phyloP scores from a whole-genome alignment of 2,113 vertebrate species.

The Odocoileus hemionus region DNA sequence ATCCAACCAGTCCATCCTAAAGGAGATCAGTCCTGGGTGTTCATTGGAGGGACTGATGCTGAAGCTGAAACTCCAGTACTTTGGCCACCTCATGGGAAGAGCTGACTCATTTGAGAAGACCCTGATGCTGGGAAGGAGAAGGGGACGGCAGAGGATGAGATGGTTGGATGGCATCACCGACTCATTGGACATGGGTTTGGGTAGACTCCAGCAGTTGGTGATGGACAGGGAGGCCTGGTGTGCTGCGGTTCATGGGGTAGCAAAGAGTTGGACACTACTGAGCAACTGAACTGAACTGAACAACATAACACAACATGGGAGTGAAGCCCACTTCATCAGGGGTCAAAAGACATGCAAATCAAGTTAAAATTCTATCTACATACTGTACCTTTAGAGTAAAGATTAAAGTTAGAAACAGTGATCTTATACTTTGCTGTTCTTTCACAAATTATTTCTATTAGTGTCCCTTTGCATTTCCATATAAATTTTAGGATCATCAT shows the following conservation, averaged over 20 bases:
- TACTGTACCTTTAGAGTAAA: not conserved
- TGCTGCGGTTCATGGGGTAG: not conserved
- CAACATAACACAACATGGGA: not conserved
- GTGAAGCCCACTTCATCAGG: not conserved
- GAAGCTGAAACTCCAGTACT: not conserved
- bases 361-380: not conserved
- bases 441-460: not conserved
- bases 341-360: not conserved
- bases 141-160: not conserved
- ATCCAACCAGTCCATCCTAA: too few relatives aligned
- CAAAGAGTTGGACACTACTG: accelerated
- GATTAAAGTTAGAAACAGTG: not conserved
- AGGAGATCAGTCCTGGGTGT: not conserved
- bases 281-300: accelerated
- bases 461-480: not conserved
- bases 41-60: not conserved
- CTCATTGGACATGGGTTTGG: not conserved
- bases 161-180: not conserved
- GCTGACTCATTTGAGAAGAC: not conserved
- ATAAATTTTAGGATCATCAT: not conserved
- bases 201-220: not conserved
- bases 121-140: not conserved
- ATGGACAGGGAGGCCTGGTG: not conserved
- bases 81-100: not conserved
- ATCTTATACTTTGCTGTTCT: not conserved